Base-by-base conservation (phyloP, 2,797 vertebrate species). In the Sebastes glaucus region DNA sequence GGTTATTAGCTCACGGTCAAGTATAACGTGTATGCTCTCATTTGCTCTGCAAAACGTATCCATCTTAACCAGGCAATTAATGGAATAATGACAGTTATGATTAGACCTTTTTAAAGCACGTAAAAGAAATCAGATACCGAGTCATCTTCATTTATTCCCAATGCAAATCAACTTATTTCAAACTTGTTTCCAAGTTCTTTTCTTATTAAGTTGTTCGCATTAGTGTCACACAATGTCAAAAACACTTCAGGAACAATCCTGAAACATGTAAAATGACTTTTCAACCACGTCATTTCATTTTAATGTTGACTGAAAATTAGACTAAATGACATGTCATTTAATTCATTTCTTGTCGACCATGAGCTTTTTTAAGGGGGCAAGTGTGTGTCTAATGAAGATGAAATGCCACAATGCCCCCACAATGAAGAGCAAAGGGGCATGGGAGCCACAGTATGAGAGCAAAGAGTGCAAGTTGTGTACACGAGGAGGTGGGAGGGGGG, bases 1-100 rank as follows among this genome's bases (percentile, higher is more conserved):
- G 78, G 89, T 80, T 76, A 88, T 88, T 87, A 92, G 91, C 90
- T 92, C 86, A 84, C 77, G 46, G 81, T 81, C 63, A 11, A 74
- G 53, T 77, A 77, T 78, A 88, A 85, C 49, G 62, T 86, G 83
- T 77, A 30, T 27, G 53, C 70, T 85, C 85, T 76, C 69, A 68
- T 88, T 84, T 72, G 71, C 73, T 71, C 55, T 65, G 72, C 64
- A 74, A 61, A 86, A 75, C 60, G 33, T 7, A 82, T 85, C 71
- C 66, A 71, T 85, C 72, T 82, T 62, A 38, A 72, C 27, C 14
- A 18, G 35, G 28, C 74, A 33, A 73, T 82, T 57, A 42, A 80
- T 72, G 57, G 6, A 42, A 63, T 23, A 65, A 4, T 66, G 68
- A 71, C 53, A 68, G 23, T 1, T 76, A 25, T 30, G 32, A 74